Percentiles rank a stretch among this genome's conserved stretches.
Conservation (phyloP, 1,140 invertebrate species). For the Pseudomyrmex cubaensis region DNA sequence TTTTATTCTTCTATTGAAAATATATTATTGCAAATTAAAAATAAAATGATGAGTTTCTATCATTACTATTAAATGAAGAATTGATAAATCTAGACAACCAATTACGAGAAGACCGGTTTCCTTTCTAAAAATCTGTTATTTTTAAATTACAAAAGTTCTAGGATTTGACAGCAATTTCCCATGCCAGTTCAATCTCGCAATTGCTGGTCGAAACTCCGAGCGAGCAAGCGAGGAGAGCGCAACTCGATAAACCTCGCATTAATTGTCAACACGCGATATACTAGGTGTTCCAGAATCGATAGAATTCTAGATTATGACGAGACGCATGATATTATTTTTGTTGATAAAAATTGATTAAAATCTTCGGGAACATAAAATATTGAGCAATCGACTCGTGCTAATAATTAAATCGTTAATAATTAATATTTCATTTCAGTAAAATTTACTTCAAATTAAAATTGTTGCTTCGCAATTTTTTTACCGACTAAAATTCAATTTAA, state of each 20-base stretch:
- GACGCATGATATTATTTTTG: no score
- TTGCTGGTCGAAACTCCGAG: constrained; percentile 21
- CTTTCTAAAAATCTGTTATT: background rate
- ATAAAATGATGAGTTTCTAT: background rate
- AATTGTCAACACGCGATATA: constrained; percentile 66
- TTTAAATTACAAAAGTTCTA: constrained; percentile 13
- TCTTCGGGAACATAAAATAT: constrained; percentile 1
- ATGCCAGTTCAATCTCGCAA: background rate
- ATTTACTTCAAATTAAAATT: no score
- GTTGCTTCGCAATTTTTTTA: no score
- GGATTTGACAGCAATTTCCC: background rate
- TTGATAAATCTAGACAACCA: background rate
- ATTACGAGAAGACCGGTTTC: background rate
- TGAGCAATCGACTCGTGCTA: background rate
- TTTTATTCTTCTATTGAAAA: background rate
- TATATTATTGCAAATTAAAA: background rate
- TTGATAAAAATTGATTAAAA: background rate
- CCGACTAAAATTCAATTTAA: no score
- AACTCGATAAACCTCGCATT: constrained; percentile 63
- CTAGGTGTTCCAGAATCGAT: constrained; percentile 13
- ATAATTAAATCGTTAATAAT: no score
- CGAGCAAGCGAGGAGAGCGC: constrained; percentile 31
- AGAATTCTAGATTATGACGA: no score
- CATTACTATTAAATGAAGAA: background rate
- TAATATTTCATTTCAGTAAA: no score